Evolutionary conservation across 2,797 vertebrate species (phyloP), one percentile per base, ranked within the genome.

Genomic region (Acipenser transmontanus): DNA sequence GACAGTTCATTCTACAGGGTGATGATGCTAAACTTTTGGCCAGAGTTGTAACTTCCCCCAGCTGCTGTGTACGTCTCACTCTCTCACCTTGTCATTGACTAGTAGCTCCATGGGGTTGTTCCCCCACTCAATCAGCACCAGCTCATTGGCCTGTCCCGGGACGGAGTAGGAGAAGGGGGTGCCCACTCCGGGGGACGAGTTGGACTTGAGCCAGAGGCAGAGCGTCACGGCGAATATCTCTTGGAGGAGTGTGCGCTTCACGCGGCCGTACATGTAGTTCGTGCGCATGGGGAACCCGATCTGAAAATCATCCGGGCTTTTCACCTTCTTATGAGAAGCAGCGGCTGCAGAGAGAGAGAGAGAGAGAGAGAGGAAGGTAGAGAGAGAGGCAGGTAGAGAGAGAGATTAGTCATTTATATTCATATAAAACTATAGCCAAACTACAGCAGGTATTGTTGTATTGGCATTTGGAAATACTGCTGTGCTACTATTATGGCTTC

Each of bases 161-260:
- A 92, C 87, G 0, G 92, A 88, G 50, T 94, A 94, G 59, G 93
- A 94, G 72, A 94, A 88, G 0, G 93, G 92, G 0, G 93, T 93
- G 8, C 93, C 93, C 0, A 93, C 75, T 3, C 91, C 89, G 0
- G 88, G 85, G 0, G 84, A 83, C 0, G 84, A 76, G 7, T 85
- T 88, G 0, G 84, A 81, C 68, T 91, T 92, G 62, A 94, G 68
- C 90, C 92, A 88, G 66, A 94, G 78, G 72, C 93, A 93, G 71
- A 91, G 68, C 0, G 91, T 92, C 66, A 94, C 72, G 47, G 91
- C 86, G n/a, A 92, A 93, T 71, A 94, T 75, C 77, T 94, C 92
- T 0, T 72, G 89, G 56, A 85, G 80, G 56, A 93, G 81, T 0
- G 88, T 81, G 20, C 78, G 81, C 75, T 80, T 92, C 81, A 92